Percentiles rank a stretch among this genome's conserved stretches.
Conservation (phyloP, 2,888 invertebrate species). For the Cyclophora albipunctata region DNA sequence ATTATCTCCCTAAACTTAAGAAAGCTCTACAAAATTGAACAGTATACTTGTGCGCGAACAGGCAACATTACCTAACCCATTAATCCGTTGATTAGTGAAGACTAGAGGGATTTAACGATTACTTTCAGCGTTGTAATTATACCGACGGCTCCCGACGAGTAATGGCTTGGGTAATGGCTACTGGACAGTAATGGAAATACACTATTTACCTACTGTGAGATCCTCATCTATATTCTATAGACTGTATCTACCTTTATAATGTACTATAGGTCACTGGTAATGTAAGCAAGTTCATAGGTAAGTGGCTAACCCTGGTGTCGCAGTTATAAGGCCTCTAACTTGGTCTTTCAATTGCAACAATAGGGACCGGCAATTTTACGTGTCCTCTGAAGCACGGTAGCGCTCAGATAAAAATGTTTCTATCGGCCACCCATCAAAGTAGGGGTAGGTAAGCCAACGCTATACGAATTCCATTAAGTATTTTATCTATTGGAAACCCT, state of each 20-base stretch:
- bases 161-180: constrained; percentile 31
- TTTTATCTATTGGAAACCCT: too few relatives aligned
- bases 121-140: constrained; percentile 55
- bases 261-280: too few relatives aligned
- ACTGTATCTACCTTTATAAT: neutral
- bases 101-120: constrained; percentile 52
- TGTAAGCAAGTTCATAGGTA: neutral
- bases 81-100: constrained; percentile 55
- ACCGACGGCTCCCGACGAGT: constrained; percentile 32
- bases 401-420: too few relatives aligned
- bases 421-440: too few relatives aligned
- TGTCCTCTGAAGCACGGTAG: too few relatives aligned
- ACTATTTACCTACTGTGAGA: constrained; percentile 6
- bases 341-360: neutral
- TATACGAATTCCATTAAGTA: too few relatives aligned
- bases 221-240: too few relatives aligned
- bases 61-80: constrained; percentile 37
- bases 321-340: neutral
- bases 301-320: neutral
- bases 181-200: constrained; percentile 42
- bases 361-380: too few relatives aligned
- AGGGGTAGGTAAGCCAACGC: too few relatives aligned
- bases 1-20: too few relatives aligned
- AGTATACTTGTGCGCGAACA: constrained; percentile 5
- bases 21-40: too few relatives aligned